These are phyloP conservation scores for Ctenodactylus gundi DNA, from an alignment of 2,113 vertebrate genomes.

Conservation along the genomic window DNA sequence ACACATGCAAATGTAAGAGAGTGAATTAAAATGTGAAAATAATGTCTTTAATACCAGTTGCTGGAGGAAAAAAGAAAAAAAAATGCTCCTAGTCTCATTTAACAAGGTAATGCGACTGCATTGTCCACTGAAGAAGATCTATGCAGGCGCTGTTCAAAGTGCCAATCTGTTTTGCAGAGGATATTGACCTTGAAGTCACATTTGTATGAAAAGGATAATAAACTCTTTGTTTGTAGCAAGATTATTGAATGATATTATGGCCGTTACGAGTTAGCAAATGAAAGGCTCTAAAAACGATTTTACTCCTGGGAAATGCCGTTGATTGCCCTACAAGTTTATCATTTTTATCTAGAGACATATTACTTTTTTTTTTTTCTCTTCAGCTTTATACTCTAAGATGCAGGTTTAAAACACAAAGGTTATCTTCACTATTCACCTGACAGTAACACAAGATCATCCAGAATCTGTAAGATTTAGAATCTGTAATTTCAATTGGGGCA, in stretches of 20 bases:
- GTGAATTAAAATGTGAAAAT: neutral
- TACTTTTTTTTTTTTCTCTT: neutral
- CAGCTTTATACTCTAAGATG: too few species aligned
- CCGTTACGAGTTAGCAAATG: neutral
- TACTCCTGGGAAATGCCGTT: neutral
- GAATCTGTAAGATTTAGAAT: neutral
- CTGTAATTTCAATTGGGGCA: rapidly evolving
- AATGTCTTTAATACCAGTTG: neutral
- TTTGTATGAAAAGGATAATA: neutral
- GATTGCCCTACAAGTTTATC: neutral
- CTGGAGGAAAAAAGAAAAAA: neutral
- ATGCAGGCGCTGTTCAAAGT: neutral
- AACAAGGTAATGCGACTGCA: neutral
- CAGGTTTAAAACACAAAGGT: neutral
- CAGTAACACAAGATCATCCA: neutral
- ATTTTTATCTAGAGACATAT: neutral
- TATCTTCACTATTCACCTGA: neutral
- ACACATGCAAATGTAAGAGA: neutral
- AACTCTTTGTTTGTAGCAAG: neutral
- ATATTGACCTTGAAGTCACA: neutral
- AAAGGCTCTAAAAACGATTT: neutral
- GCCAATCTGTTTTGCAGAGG: neutral
- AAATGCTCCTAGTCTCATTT: neutral
- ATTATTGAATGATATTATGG: neutral
- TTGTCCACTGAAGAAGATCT: neutral